Percentiles rank a stretch among this genome's conserved stretches.
Evolutionary conservation across 2,888 invertebrate genomes (phyloP).

Genomic region (Heliconius charithonia): DNA sequence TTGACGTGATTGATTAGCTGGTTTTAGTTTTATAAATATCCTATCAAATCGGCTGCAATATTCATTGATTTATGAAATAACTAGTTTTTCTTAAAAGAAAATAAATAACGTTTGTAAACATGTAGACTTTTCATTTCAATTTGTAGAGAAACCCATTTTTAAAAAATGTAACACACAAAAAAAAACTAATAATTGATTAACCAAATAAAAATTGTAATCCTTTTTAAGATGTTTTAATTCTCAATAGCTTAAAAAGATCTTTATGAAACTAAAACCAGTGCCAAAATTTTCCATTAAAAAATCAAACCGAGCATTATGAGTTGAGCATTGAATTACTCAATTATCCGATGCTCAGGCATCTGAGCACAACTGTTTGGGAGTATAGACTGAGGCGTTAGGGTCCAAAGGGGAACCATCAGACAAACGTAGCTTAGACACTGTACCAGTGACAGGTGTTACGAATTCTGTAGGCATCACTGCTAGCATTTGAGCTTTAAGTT

Average conservation of each 20-base stretch:
- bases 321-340: conserved; percentile 10
- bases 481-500: conserved; percentile 96
- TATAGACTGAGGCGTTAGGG: conserved; percentile 96
- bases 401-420: conserved; percentile 85
- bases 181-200: not conserved
- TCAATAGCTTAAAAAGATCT: not conserved
- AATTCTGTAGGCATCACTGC: conserved; percentile 93
- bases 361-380: conserved; percentile 87
- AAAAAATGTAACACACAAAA: not conserved
- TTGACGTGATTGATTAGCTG: conserved; percentile 52
- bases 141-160: not conserved
- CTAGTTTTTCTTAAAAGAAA: not conserved
- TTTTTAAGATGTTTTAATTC: not conserved
- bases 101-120: not conserved
- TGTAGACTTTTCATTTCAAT: not conserved
- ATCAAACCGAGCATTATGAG: not conserved
- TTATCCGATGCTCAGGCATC: conserved; percentile 62
- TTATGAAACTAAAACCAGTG: conserved; percentile 18
- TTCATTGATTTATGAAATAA: not conserved
- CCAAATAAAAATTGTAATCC: not conserved
- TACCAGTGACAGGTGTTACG: conserved; percentile 53
- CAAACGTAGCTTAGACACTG: conserved; percentile 64
- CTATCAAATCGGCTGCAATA: not conserved
- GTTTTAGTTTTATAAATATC: not conserved
- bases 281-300: not conserved